Percentiles rank a stretch among this genome's conserved stretches.
phyloP scores from a whole-genome alignment of 2,888 invertebrate genomes.

The Phyto melanocephala region DNA sequence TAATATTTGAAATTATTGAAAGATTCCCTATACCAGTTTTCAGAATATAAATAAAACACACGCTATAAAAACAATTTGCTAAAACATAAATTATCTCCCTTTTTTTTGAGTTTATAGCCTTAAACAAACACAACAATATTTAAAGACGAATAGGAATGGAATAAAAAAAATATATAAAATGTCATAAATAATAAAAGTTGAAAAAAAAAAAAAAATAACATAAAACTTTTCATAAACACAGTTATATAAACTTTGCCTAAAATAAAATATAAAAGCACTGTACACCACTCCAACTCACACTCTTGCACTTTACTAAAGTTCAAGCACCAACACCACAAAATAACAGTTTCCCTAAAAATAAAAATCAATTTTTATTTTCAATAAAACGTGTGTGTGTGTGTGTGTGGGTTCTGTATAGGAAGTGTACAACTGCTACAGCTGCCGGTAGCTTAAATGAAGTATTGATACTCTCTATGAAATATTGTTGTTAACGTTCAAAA shows the following conservation, averaged over 20 bases:
- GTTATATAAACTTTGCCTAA: not conserved
- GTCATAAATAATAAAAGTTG: constrained; percentile 37
- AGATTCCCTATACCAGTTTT: not conserved
- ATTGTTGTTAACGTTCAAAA: constrained; percentile 44
- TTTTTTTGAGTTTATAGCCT: constrained; percentile 39
- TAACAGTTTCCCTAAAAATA: not conserved
- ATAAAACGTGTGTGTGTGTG: not conserved
- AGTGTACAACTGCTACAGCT: constrained; percentile 22
- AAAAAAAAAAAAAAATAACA: not conserved
- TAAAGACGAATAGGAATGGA: not conserved
- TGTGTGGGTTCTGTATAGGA: constrained; percentile 20
- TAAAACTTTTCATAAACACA: constrained; percentile 19
- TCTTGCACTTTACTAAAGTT: not conserved
- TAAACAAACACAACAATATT: constrained; percentile 16
- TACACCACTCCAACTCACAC: too few species aligned
- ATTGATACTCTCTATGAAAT: constrained; percentile 53
- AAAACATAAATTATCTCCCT: constrained; percentile 53
- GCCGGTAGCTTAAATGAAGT: constrained; percentile 50
- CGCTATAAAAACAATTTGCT: constrained; percentile 46
- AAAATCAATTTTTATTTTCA: not conserved
- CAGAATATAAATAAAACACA: not conserved
- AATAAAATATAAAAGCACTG: too few species aligned
- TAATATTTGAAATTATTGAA: not conserved
- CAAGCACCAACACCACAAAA: constrained; percentile 2
- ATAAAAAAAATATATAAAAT: not conserved